A percentile compares a stretch with the other conserved stretches of the same genome.
Conservation (phyloP, 2,797 vertebrate species). For the Lagodon rhomboides region DNA sequence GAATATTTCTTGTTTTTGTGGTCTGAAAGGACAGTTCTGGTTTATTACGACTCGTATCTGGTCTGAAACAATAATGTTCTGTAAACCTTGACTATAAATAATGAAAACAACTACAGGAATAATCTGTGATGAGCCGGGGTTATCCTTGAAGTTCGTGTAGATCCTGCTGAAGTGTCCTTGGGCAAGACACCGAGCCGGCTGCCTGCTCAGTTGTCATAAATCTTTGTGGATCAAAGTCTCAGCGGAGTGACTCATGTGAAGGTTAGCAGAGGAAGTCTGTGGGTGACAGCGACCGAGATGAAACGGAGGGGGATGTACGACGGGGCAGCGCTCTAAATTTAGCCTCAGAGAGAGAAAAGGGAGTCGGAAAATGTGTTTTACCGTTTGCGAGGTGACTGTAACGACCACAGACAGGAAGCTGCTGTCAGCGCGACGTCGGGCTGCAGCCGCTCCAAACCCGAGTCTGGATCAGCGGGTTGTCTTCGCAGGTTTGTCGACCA, state of each 20-base stretch:
- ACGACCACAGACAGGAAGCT: constrained; percentile 66
- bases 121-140: no score
- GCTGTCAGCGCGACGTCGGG: constrained; percentile 13
- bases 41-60: no score
- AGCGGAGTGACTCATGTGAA: constrained; percentile 20
- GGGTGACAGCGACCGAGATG: constrained; percentile 37
- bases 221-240: neutral
- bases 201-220: neutral
- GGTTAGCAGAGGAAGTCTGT: constrained; percentile 50
- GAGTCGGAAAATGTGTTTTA: constrained; percentile 56
- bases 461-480: neutral
- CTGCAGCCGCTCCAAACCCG: neutral
- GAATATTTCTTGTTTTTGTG: no score
- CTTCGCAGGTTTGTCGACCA: neutral
- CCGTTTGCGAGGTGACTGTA: constrained; percentile 33
- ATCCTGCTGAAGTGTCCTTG: neutral
- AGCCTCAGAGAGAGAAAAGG: constrained; percentile 8
- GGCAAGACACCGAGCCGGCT: neutral
- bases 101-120: no score
- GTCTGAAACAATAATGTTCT: no score
- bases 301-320: constrained; percentile 22
- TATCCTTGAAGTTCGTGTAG: no score
- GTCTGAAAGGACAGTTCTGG: no score
- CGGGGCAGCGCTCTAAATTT: constrained; percentile 20
- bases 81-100: no score